A percentile compares a stretch with the other conserved stretches of the same genome.
Evolutionary conservation across 1,140 invertebrate species (phyloP).

Genomic region (Homalodisca vitripennis): DNA sequence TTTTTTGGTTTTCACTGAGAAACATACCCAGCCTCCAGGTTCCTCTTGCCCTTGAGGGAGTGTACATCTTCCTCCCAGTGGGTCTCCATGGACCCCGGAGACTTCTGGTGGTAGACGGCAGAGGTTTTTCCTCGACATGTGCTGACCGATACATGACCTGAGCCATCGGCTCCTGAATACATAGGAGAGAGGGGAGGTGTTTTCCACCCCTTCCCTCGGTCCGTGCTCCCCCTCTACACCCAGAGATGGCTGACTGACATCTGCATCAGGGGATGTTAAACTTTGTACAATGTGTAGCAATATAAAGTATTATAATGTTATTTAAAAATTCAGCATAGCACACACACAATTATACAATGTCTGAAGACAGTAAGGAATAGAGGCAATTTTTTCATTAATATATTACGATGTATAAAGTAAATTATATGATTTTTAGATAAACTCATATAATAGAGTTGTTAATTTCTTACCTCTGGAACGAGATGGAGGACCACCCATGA

Average conservation of each 20-base stretch:
- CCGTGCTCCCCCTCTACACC: conserved; percentile 61
- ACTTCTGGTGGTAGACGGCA: conserved; percentile 46
- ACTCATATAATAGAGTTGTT: neutral
- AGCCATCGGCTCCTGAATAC: conserved; percentile 47
- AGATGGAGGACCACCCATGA: conserved; percentile 63
- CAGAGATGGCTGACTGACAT: conserved; percentile 72
- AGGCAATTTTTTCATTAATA: no score
- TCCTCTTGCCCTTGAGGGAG: conserved; percentile 19
- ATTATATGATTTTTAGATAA: no score
- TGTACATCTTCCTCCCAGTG: conserved; percentile 62
- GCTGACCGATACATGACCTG: conserved; percentile 45
- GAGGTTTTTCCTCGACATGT: conserved; percentile 49
- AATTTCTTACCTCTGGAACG: conserved; percentile 70
- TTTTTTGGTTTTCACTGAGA: no score
- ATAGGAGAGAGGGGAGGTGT: conserved; percentile 55
- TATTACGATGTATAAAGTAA: no score
- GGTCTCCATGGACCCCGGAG: conserved; percentile 59
- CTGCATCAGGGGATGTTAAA: no score
- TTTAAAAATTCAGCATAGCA: no score
- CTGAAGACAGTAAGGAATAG: no score
- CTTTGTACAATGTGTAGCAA: no score
- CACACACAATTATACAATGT: no score
- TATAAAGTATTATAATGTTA: no score
- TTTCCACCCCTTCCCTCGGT: conserved; percentile 38
- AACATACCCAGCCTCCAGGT: conserved; percentile 21